A percentile compares a stretch with the other conserved stretches of the same genome.
Conservation (phyloP, 2,888 invertebrate genomes). For the Idaea straminata region DNA sequence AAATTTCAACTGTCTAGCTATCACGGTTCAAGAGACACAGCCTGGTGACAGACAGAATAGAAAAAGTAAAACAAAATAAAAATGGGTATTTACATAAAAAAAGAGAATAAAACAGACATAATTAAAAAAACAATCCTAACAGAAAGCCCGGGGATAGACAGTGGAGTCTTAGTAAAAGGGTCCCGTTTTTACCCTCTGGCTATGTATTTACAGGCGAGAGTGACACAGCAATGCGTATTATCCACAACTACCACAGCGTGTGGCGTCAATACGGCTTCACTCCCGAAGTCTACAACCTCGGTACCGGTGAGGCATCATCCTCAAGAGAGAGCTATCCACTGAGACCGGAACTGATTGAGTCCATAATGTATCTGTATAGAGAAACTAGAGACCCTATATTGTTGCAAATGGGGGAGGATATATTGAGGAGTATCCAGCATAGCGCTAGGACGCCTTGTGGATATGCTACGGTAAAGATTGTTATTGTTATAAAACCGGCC, state of each 20-base stretch:
- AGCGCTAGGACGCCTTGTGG: slow-evolving; percentile 97
- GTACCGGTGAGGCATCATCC: slow-evolving; percentile 89
- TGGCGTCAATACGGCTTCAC: slow-evolving; percentile 99
- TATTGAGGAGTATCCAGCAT: slow-evolving; percentile 95
- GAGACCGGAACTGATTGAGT: slow-evolving; percentile 97
- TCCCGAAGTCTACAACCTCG: slow-evolving; percentile 98
- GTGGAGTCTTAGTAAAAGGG: too few relatives aligned
- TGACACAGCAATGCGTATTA: slow-evolving; percentile 93
- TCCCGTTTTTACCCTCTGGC: too few relatives aligned
- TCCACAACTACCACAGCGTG: slow-evolving; percentile 97
- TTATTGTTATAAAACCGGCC: too few relatives aligned
- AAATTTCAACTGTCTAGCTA: too few relatives aligned
- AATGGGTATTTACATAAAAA: too few relatives aligned
- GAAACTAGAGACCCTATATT: slow-evolving; percentile 96
- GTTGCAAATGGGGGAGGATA: slow-evolving; percentile 95
- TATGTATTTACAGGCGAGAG: slow-evolving; percentile 85
- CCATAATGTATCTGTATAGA: slow-evolving; percentile 96
- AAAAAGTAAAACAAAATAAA: too few relatives aligned
- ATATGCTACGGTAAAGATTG: slow-evolving; percentile 92
- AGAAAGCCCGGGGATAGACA: too few relatives aligned
- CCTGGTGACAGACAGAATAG: too few relatives aligned
- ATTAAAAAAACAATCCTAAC: too few relatives aligned
- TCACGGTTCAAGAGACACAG: too few relatives aligned
- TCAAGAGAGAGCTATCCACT: slow-evolving; percentile 95
- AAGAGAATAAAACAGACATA: too few relatives aligned